Conservation (phyloP, 2,113 vertebrate species). For the Oreocharis arfaki region DNA sequence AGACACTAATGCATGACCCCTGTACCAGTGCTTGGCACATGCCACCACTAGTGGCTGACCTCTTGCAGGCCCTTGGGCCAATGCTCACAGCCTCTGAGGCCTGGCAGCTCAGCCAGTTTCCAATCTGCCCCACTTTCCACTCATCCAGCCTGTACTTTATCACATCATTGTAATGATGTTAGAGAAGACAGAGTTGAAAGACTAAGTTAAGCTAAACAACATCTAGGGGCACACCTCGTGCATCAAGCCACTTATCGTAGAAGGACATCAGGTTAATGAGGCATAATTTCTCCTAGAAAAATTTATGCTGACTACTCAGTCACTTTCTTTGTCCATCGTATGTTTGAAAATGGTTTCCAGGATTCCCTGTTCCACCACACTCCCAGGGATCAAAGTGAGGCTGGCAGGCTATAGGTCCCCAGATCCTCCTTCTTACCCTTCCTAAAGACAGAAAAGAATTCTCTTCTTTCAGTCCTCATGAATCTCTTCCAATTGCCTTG, state of each 20-base stretch:
- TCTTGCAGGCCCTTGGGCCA: background rate
- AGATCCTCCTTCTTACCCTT: background rate
- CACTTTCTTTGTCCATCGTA: background rate
- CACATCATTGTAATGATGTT: background rate
- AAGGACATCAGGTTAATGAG: background rate
- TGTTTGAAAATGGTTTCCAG: background rate
- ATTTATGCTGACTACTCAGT: background rate
- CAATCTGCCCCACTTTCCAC: too few species aligned
- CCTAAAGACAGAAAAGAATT: background rate
- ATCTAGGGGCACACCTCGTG: background rate
- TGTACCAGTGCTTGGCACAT: background rate
- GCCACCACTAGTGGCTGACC: background rate
- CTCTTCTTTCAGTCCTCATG: background rate
- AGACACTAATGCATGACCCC: background rate
- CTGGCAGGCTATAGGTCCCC: background rate
- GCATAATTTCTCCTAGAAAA: background rate
- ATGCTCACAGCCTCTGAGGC: background rate
- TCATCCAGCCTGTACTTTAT: background rate
- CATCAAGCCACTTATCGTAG: background rate
- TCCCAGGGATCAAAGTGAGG: background rate
- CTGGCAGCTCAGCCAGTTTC: background rate
- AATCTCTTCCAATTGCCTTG: background rate
- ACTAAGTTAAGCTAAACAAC: background rate
- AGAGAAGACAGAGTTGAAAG: background rate
- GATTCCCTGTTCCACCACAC: background rate